Evolutionary conservation across 2,888 invertebrate species (phyloP).

Genomic region (Standfussiana lucernea): DNA sequence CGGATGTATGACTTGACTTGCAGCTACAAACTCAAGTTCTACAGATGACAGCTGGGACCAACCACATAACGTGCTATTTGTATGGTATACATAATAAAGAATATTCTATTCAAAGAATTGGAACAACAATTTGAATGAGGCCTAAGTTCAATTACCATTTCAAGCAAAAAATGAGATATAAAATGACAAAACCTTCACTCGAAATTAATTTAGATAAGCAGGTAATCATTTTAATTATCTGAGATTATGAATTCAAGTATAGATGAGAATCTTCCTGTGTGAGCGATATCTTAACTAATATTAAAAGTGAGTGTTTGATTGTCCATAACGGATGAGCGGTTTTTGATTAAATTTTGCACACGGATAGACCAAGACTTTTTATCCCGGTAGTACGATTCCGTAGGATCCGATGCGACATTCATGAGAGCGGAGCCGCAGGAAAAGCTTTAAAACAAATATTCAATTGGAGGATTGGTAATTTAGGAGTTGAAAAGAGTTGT

Average conservation of each 20-base stretch:
- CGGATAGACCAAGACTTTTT: background rate
- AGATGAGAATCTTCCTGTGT: background rate
- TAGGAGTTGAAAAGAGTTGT: background rate
- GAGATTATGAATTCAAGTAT: background rate
- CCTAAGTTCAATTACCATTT: background rate
- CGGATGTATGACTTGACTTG: no score
- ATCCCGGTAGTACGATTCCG: background rate
- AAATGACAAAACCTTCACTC: background rate
- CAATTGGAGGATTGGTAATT: constrained; percentile 17
- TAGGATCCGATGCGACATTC: background rate
- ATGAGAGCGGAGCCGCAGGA: background rate
- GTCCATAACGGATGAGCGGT: background rate
- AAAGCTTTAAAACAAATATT: background rate
- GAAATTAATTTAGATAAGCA: background rate
- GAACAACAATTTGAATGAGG: background rate
- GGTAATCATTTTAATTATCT: background rate
- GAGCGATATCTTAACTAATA: background rate
- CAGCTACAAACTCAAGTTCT: no score
- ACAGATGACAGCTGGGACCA: no score
- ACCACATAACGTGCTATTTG: no score
- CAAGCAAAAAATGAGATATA: background rate
- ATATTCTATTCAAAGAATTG: background rate
- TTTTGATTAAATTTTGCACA: background rate
- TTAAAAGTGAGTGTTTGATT: background rate
- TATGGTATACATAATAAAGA: background rate